Percentiles rank a stretch among this genome's conserved stretches.
phyloP scores from a whole-genome alignment of 2,888 invertebrate species.

The Carterocephalus palaemon region DNA sequence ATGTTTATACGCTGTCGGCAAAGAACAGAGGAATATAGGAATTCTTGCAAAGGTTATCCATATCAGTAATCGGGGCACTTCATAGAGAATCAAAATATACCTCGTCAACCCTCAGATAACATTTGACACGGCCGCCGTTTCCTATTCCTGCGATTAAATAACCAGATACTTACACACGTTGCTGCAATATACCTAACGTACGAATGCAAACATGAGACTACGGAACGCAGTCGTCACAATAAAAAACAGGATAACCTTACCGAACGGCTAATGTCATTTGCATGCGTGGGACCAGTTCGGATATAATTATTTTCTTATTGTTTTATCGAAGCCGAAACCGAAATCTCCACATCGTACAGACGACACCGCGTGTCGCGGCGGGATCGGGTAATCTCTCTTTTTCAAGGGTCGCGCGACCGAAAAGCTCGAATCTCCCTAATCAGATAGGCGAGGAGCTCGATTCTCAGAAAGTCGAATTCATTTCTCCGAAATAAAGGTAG shows the following conservation, averaged over 20 bases:
- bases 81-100: conserved; percentile 17
- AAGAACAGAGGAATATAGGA: conserved; percentile 5
- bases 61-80: conserved; percentile 18
- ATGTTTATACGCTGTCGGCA: conserved; percentile 10
- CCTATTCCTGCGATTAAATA: too few relatives aligned
- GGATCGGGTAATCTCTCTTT: conserved; percentile 32
- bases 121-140: conserved; percentile 12
- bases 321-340: conserved; percentile 27
- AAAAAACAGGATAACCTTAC: conserved; percentile 18
- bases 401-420: conserved; percentile 25
- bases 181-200: too few relatives aligned
- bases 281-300: conserved; percentile 12
- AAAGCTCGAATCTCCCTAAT: conserved; percentile 41
- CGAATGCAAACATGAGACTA: too few relatives aligned
- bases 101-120: conserved; percentile 16
- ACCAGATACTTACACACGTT: too few relatives aligned
- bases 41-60: conserved; percentile 4
- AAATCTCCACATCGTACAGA: conserved; percentile 35
- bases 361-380: conserved; percentile 39
- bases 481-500: conserved; percentile 62
- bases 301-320: conserved; percentile 25
- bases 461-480: conserved; percentile 67
- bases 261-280: conserved; percentile 13
- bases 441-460: conserved; percentile 56
- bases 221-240: conserved; percentile 11